Evolutionary conservation across 2,113 vertebrate genomes (phyloP), one percentile per base, ranked within the genome.

Genomic region (Brienomyrus brachyistius): DNA sequence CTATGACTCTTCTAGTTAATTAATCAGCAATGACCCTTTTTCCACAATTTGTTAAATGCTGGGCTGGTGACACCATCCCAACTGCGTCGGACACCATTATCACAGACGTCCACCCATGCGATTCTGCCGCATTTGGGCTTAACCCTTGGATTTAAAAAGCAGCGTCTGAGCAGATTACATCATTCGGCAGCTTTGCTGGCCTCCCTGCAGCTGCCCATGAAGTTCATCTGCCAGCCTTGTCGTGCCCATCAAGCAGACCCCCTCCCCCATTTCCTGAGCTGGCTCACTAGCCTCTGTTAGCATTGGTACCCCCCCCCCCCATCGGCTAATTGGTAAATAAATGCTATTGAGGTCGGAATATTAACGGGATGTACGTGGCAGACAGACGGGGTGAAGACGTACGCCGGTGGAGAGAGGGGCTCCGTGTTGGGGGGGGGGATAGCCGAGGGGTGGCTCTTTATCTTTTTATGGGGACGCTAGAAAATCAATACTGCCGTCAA

Each of bases 401-500:
- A 19, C 15, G 17, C 4, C 74, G 19, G 74, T 19, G 15, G 35
- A 80, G 35, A 43, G 15, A 40, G 74, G 15, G 8, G 74, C 15
- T 35, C 31, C 15, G 31, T 6, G 74, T 1, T 17, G 6, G 35
- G 15, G 27, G 62, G 31, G 21, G 56, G 27, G 87, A 88, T 89
- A 91, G 90, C 90, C 89, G 91, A 92, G 93, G 89, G 91, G 74
- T 54, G n/a, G 27, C 85, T 54, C 27, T 86, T 86, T 54, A 86
- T 86, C 85, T 50, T 54, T 47, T 86, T 86, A 31, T 2, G 11
- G 50, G 40, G 19, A 13, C 3, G 19, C 82, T 84, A 48, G 91
- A 92, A 95, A 95, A 95, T 96, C 94, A 92, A 95, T 95, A 92
- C 89, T 82, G 89, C 91, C 92, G 90, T 91, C 91, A 92, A 91